Evolutionary conservation across 1,140 invertebrate genomes (phyloP).

Genomic region (Rhopalosiphum maidis): DNA sequence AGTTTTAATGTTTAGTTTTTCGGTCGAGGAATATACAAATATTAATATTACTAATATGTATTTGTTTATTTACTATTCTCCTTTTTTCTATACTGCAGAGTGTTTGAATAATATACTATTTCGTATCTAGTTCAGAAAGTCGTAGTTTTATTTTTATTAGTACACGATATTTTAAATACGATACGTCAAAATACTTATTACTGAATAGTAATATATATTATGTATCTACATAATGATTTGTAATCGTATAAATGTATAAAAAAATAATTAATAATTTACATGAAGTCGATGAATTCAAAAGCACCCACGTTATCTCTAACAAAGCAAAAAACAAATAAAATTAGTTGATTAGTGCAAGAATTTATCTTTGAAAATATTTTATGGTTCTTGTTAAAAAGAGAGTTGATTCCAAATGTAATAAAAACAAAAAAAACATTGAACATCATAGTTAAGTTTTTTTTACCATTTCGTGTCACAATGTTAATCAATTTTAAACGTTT

Average conservation of each 20-base stretch:
- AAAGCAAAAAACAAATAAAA: conserved; percentile 8
- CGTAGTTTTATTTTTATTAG: not conserved
- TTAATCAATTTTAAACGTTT: not conserved
- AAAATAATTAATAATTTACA: not conserved
- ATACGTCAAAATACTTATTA: not conserved
- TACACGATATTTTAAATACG: not conserved
- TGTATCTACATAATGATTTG: not conserved
- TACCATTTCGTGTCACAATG: not conserved
- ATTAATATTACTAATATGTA: not conserved
- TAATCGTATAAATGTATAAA: not conserved
- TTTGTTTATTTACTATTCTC: not conserved
- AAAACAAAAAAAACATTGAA: not conserved
- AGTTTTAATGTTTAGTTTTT: not conserved
- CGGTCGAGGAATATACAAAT: not conserved
- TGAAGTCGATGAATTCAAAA: not conserved
- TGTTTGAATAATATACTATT: not conserved
- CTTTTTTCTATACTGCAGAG: not conserved
- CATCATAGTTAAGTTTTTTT: not conserved
- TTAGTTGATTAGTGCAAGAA: not conserved
- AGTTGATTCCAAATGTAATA: not conserved
- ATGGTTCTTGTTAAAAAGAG: not conserved
- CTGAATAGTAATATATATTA: not conserved
- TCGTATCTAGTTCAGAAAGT: not conserved
- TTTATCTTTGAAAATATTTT: not conserved
- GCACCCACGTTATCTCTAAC: not conserved